phyloP scores from a whole-genome alignment of 2,888 invertebrate genomes.

The Acleris literana region DNA sequence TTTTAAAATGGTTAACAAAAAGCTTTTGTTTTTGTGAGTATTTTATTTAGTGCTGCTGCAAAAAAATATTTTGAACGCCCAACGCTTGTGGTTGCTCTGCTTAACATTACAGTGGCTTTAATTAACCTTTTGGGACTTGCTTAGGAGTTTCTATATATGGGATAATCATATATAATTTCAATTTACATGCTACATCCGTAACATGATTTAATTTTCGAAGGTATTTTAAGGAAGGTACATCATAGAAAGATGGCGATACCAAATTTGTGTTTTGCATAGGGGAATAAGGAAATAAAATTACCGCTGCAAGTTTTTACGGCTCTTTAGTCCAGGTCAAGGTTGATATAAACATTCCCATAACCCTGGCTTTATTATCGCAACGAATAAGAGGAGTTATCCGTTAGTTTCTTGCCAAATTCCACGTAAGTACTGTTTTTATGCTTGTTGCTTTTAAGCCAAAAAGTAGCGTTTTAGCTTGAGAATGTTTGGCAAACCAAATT shows the following conservation, averaged over 20 bases:
- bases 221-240: too few species aligned
- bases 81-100: constrained; percentile 8
- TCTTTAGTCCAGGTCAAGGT: constrained; percentile 12
- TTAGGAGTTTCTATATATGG: neutral
- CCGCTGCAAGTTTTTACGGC: constrained; percentile 2
- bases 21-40: constrained; percentile 8
- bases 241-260: too few species aligned
- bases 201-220: too few species aligned
- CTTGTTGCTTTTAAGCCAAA: neutral
- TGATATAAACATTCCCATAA: constrained; percentile 12
- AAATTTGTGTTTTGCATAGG: neutral
- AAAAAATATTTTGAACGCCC: constrained; percentile 18
- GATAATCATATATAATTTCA: too few species aligned
- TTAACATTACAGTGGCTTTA: neutral
- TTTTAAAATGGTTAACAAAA: constrained; percentile 22
- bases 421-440: constrained; percentile 1
- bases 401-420: neutral
- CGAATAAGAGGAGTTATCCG: too few species aligned
- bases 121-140: neutral
- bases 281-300: constrained; percentile 5
- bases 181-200: too few species aligned
- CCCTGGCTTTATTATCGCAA: constrained; percentile 9
- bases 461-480: neutral
- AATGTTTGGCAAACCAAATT: neutral
- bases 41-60: neutral